A percentile compares a stretch with the other conserved stretches of the same genome.
phyloP scores from a whole-genome alignment of 2,797 vertebrate genomes.

The Melanotaenia boesemani region DNA sequence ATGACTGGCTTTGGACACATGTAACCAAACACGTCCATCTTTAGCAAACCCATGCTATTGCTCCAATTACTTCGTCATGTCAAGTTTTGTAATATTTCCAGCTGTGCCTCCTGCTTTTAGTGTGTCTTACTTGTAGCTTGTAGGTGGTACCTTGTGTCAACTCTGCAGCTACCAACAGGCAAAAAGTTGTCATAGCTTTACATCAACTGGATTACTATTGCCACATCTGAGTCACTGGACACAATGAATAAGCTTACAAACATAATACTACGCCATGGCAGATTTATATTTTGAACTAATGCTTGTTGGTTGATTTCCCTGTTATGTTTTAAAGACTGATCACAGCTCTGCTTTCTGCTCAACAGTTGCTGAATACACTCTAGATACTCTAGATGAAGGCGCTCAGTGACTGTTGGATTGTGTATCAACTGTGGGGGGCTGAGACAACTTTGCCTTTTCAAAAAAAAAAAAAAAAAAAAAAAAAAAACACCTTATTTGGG shows the following conservation, averaged over 20 bases:
- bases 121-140: too few species aligned
- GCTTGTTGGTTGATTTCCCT: background rate
- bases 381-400: background rate
- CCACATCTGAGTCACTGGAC: too few species aligned
- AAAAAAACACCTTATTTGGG: conserved; percentile 10
- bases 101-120: too few species aligned
- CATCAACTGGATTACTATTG: too few species aligned
- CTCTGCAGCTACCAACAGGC: too few species aligned
- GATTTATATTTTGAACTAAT: background rate
- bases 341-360: background rate
- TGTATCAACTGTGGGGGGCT: background rate
- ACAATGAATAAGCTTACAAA: too few species aligned
- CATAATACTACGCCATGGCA: background rate
- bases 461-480: conserved; percentile 19
- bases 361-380: background rate
- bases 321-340: background rate
- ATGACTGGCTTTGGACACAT: background rate
- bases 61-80: too few species aligned
- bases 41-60: too few species aligned
- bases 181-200: too few species aligned
- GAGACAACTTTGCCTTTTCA: background rate
- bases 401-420: background rate
- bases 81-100: too few species aligned
- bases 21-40: background rate
- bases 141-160: too few species aligned